These are phyloP conservation scores for Dipus sagitta DNA, from an alignment of 2,797 vertebrate species.

Conservation along the genomic window DNA sequence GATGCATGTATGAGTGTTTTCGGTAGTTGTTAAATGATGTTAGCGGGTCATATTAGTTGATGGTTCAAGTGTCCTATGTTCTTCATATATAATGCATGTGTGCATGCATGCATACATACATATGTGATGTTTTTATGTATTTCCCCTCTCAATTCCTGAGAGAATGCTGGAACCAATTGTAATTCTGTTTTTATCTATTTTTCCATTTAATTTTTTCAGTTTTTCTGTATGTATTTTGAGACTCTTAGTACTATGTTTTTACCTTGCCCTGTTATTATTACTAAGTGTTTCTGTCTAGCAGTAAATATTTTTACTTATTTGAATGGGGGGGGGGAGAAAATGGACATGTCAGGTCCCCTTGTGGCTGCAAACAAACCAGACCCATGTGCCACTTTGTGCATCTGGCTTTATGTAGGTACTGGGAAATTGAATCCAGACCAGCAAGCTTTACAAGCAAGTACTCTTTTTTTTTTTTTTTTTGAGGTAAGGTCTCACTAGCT, in stretches of 20 bases:
- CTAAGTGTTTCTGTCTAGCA: neutral
- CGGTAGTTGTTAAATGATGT: neutral
- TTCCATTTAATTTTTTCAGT: neutral
- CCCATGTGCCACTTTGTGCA: too few relatives aligned
- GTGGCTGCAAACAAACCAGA: too few relatives aligned
- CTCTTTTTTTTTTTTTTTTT: too few relatives aligned
- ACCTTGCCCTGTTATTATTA: neutral
- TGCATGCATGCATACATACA: too few relatives aligned
- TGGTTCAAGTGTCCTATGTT: neutral
- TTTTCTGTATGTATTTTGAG: constrained; percentile 21
- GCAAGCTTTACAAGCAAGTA: too few relatives aligned
- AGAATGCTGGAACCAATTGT: neutral
- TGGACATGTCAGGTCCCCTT: too few relatives aligned
- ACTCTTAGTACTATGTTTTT: neutral
- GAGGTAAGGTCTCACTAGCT: too few relatives aligned
- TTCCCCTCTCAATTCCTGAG: neutral
- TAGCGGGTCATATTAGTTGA: neutral
- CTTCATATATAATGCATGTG: neutral
- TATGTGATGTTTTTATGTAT: neutral
- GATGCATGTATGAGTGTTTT: neutral
- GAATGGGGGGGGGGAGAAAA: too few relatives aligned
- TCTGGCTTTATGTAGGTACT: too few relatives aligned
- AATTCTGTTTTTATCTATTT: neutral
- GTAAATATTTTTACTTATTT: neutral
- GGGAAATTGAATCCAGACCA: too few relatives aligned